These are phyloP conservation scores for Chitala chitala DNA, from an alignment of 2,113 vertebrate species.

Conservation along the genomic window DNA sequence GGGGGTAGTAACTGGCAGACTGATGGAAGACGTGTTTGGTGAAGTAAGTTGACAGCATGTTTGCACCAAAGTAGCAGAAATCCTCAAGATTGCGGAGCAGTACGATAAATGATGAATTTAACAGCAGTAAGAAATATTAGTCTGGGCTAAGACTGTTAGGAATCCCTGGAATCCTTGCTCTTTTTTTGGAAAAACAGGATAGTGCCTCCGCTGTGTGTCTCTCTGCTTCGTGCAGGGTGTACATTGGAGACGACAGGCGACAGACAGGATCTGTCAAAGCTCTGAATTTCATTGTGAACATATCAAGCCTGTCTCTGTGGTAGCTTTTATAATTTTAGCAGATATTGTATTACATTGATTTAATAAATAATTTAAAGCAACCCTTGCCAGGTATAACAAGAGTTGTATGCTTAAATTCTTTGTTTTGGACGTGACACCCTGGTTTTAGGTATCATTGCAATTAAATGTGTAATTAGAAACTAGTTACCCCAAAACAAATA, in stretches of 20 bases:
- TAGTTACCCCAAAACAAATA: no score
- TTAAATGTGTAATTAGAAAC: no score
- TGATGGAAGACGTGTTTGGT: not conserved
- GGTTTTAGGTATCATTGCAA: no score
- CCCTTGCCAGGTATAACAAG: no score
- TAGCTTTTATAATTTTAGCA: not conserved
- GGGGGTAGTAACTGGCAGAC: not conserved
- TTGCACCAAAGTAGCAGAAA: not conserved
- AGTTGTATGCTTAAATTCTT: no score
- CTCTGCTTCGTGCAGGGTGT: not conserved
- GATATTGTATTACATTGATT: not conserved
- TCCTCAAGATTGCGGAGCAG: not conserved
- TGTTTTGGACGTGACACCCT: no score
- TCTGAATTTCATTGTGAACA: no score
- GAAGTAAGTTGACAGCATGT: not conserved
- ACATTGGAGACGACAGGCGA: not conserved
- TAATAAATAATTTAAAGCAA: not conserved
- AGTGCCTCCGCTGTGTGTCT: not conserved
- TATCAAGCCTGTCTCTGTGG: not conserved
- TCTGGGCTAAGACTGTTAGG: not conserved
- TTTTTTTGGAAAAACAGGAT: not conserved
- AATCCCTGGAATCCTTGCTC: not conserved
- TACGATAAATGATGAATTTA: not conserved
- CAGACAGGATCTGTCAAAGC: no score
- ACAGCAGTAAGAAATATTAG: not conserved